Conservation (phyloP, 2,888 invertebrate species). For the Tipula helvola region DNA sequence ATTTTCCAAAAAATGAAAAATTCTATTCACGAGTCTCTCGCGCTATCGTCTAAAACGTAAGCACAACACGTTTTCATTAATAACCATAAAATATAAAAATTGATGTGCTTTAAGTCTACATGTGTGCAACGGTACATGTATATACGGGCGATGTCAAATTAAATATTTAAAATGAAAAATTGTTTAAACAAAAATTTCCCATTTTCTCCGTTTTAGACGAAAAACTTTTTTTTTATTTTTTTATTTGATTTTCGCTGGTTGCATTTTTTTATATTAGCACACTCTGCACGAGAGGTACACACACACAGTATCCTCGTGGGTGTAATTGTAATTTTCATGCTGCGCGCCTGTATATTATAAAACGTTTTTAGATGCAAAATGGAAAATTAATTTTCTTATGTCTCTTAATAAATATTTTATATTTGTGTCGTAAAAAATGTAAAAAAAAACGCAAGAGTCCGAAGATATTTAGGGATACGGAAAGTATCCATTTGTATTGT, state of each 20-base stretch:
- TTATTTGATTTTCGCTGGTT: background rate
- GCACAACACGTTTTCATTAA: background rate
- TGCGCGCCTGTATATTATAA: background rate
- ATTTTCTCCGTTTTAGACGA: background rate
- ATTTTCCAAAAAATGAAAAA: background rate
- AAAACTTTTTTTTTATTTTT: background rate
- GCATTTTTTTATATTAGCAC: background rate
- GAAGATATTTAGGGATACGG: background rate
- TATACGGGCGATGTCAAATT: background rate
- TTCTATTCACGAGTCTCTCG: background rate
- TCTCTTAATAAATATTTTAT: background rate
- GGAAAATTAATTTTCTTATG: background rate
- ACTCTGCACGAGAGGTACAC: background rate
- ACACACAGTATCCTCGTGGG: background rate
- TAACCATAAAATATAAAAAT: background rate
- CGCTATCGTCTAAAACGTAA: background rate
- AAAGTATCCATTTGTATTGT: background rate
- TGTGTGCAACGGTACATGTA: background rate
- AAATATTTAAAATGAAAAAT: constrained; percentile 4
- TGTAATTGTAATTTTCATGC: background rate
- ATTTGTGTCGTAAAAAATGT: background rate
- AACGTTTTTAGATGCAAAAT: background rate
- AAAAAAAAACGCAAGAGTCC: background rate
- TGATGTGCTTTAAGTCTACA: background rate
- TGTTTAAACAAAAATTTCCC: background rate